These are phyloP conservation scores for Cephus pulcher DNA, from an alignment of 2,888 invertebrate genomes.

Conservation along the genomic window DNA sequence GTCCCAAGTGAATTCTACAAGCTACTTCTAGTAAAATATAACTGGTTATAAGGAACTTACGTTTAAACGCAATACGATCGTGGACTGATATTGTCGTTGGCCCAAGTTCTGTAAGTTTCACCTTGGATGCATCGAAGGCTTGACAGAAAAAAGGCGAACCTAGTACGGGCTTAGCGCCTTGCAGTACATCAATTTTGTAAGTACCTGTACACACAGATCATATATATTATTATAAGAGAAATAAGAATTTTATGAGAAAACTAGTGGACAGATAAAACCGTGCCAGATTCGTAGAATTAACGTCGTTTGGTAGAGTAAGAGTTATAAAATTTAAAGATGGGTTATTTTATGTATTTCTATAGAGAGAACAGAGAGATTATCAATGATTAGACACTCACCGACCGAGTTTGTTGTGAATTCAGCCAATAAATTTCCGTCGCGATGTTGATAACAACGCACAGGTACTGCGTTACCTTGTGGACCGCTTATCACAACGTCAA, in stretches of 20 bases:
- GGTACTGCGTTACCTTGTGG: constrained; percentile 85
- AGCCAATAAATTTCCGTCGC: constrained; percentile 93
- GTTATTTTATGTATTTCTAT: background rate
- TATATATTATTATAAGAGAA: background rate
- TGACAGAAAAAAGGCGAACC: constrained; percentile 96
- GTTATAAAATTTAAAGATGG: background rate
- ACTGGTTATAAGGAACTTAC: constrained; percentile 67
- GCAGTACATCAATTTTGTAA: constrained; percentile 82
- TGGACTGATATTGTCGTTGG: constrained; percentile 83
- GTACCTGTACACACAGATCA: constrained; percentile 46
- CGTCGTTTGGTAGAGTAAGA: background rate
- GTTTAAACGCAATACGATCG: constrained; percentile 83
- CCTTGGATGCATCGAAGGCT: constrained; percentile 88
- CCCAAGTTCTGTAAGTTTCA: constrained; percentile 81
- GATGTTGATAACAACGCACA: constrained; percentile 94
- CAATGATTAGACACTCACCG: constrained; percentile 64
- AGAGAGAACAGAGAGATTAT: background rate
- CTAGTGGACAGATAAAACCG: background rate
- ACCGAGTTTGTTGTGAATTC: constrained; percentile 90
- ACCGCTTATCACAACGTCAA: constrained; percentile 90
- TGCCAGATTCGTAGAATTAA: background rate
- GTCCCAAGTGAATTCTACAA: background rate
- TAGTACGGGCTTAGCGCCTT: constrained; percentile 88
- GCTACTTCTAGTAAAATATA: background rate
- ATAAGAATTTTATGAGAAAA: background rate